These are phyloP conservation scores for Sebastes vulpes DNA, from an alignment of 2,797 vertebrate genomes.

Conservation along the genomic window DNA sequence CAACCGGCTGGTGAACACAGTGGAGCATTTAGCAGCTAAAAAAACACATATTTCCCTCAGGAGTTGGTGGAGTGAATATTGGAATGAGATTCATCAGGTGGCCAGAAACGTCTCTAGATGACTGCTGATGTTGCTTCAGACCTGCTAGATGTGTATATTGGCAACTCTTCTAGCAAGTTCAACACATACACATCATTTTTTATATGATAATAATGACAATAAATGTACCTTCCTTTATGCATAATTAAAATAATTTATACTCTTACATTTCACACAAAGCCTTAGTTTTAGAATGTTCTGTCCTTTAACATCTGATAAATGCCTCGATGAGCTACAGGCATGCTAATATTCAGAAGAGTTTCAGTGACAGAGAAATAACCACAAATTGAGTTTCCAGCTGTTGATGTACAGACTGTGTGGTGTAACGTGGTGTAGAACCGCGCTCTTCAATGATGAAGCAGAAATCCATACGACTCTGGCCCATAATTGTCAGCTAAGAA, in stretches of 20 bases:
- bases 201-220: background rate
- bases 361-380: background rate
- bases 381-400: background rate
- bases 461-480: slow-evolving; percentile 39
- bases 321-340: rapidly evolving
- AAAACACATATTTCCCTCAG: background rate
- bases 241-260: background rate
- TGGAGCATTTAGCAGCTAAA: background rate
- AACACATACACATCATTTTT: background rate
- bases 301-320: background rate
- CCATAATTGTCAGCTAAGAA: slow-evolving; percentile 50
- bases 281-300: background rate
- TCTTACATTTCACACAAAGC: background rate
- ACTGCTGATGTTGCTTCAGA: background rate
- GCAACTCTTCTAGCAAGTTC: background rate
- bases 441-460: slow-evolving; percentile 3
- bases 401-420: background rate
- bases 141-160: background rate
- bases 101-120: background rate
- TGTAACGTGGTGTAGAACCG: background rate
- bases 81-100: background rate
- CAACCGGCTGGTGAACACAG: background rate
- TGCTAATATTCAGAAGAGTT: background rate
- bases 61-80: background rate
- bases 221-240: background rate